These are phyloP conservation scores for Drosophila peninsularis DNA, from an alignment of 2,888 invertebrate genomes.

Conservation along the genomic window DNA sequence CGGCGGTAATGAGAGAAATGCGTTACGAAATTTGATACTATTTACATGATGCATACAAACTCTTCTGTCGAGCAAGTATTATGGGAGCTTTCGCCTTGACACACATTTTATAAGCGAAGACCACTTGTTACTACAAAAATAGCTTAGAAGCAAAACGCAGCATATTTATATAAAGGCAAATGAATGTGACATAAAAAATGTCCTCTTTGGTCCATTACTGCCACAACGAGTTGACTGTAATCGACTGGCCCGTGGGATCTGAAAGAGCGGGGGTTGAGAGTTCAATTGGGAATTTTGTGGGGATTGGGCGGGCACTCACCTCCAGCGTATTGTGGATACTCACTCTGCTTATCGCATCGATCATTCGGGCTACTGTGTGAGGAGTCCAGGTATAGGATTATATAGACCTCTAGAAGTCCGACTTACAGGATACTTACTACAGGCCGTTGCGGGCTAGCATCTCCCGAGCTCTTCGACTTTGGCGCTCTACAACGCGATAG, in stretches of 20 bases:
- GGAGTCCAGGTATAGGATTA: no score
- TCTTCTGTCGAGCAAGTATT: not conserved
- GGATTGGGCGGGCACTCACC: not conserved
- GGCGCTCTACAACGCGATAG: not conserved
- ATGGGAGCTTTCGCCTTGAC: not conserved
- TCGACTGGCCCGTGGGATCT: not conserved
- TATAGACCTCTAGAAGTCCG: no score
- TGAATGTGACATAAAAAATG: not conserved
- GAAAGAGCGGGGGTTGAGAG: no score
- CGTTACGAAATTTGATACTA: not conserved
- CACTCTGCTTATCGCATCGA: not conserved
- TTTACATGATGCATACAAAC: constrained; percentile 3
- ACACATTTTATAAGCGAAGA: not conserved
- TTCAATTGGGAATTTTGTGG: no score
- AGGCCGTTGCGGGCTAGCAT: constrained; percentile 46
- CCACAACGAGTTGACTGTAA: constrained; percentile 1
- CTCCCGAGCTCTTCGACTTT: constrained; percentile 26
- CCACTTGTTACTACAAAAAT: constrained; percentile 4
- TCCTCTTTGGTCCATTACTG: not conserved
- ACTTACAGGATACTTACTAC: constrained; percentile 22
- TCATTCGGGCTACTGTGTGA: constrained; percentile 1
- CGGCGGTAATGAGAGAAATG: constrained; percentile 1
- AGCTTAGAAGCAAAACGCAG: constrained; percentile 2
- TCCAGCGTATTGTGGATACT: not conserved
- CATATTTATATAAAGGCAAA: not conserved